Conservation (phyloP, 35 echinoderm and acorn worm genomes). For the Patiria miniata region DNA sequence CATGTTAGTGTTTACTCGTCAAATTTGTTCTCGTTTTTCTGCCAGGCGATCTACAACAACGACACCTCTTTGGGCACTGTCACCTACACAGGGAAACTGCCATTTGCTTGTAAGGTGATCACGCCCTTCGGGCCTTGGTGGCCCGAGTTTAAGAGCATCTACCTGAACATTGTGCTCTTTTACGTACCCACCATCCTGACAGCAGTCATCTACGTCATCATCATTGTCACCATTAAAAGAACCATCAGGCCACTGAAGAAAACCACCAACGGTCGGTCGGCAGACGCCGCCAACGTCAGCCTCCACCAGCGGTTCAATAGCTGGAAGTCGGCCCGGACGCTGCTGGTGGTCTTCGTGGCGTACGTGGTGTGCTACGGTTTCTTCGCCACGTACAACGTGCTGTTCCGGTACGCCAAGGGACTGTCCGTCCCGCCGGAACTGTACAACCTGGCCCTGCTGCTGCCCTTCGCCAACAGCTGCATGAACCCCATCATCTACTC, state of each 20-base stretch:
- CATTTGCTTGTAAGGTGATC: slow-evolving; percentile 59
- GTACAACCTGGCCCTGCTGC: slow-evolving; percentile 48
- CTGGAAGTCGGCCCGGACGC: slow-evolving; percentile 70
- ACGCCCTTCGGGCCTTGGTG: slow-evolving; percentile 6
- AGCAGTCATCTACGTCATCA: slow-evolving; percentile 26
- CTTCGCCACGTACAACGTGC: slow-evolving; percentile 67
- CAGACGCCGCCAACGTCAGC: not conserved
- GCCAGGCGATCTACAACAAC: not conserved
- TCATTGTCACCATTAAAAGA: slow-evolving; percentile 39
- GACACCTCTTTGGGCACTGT: not conserved
- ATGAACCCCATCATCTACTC: slow-evolving; percentile 89
- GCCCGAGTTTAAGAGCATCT: slow-evolving; percentile 57
- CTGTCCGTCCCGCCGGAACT: slow-evolving; percentile 21
- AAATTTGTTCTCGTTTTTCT: not conserved
- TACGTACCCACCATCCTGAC: slow-evolving; percentile 60
- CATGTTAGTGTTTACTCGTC: not conserved
- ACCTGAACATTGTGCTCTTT: slow-evolving; percentile 65
- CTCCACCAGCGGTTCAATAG: not conserved
- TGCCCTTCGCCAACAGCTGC: slow-evolving; percentile 73
- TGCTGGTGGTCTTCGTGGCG: slow-evolving; percentile 64
- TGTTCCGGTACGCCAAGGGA: slow-evolving; percentile 26
- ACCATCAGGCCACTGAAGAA: not conserved
- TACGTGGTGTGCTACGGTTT: slow-evolving; percentile 59
- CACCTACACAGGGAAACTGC: slow-evolving; percentile 2
- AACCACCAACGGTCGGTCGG: not conserved